Evolutionary conservation across 1,140 invertebrate genomes (phyloP), one percentile per base, ranked within the genome.

Genomic region (Sitophilus oryzae): DNA sequence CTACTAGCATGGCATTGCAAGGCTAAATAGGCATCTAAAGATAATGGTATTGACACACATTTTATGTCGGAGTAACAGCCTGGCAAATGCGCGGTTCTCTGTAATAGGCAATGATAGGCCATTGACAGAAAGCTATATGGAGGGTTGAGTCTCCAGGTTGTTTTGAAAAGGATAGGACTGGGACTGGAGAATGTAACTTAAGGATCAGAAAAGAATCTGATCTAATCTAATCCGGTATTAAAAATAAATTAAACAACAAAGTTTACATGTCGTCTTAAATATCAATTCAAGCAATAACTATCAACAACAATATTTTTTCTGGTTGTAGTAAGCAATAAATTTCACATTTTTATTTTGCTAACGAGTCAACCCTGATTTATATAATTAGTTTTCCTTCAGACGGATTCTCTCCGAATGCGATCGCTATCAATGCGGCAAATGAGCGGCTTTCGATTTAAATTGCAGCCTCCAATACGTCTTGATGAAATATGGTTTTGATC

Each of bases 381-480:
- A 35, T 22, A 18, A 35, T 25, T 48, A 48, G 47, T 47, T 49
- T 49, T 19, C 47, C 30, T 42, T 19, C 15, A 20, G 15, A 3
- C 53, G 43, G 25, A 49, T 56, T 56, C 36, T 21, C 38, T 56
- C 53, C 45, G 53, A 56, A 56, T 49, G 45, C 40, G 53, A 56
- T 56, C 46, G 37, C 45, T 56, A 56, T 56, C 52, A 41, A 47
- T 38, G 52, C 46, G 37, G 35, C 40, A 56, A 56, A 56, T 56
- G 53, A 56, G 47, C 53, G 53, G 45, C 53, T 56, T 56, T 56
- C 53, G 45, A 56, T 56, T 56, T 56, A 56, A 56, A 56, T 38
- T 56, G 46, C 53, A 41, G 20, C 11, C 44, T 56, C 40, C 53
- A 56, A 56, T 56, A 56, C 41, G 53, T 56, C 53, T 35, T 11